Evolutionary conservation across 2,888 invertebrate species (phyloP), one percentile per base, ranked within the genome.

Genomic region (Hypselothyrea guttata): DNA sequence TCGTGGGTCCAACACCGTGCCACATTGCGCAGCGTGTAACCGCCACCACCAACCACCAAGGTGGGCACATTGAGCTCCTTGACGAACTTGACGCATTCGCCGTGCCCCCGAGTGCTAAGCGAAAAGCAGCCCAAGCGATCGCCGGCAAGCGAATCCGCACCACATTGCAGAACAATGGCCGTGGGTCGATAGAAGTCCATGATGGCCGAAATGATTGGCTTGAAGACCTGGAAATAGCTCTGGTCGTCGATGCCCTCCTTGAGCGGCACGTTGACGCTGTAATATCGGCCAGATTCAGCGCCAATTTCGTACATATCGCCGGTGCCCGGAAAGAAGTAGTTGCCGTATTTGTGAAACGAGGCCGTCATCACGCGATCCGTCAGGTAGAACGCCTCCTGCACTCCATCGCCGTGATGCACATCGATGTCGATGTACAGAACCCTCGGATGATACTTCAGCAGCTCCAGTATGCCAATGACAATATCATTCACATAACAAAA

Each of bases 401-500:
- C 98, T 0, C 97, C 97, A 86, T 98, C 97, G 0, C 90, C 90
- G 77, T 99, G 99, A 89, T 99, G 99, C 0, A 99, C 99, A 86
- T 99, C 99, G 59, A 99, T 99, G 87, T 99, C 99, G 64, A 99
- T 97, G 88, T 99, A 99, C 1, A 99, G 91, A 0, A 99, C 99
- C 57, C 99, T 91, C 0, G 97, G 95, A 87, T 99, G 96, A 87
- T 97, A 96, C 87, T 98, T 98, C 0, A 99, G 90, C 4, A 99
- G 91, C 89, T 99, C 99, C 46, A 99, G 90, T 79, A 99, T 98
- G 1, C 96, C 97, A 82, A 99, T 97, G 0, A 99, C 99, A 75
- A 99, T 99, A 88, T 99, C 99, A 87, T 99, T 99, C 1, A 99
- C 98, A 83, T 99, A 99, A 89, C 99, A 99, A 89, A 99, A 99